Evolutionary conservation across 1,140 invertebrate genomes (phyloP).

Genomic region (Drosophila sturtevanti): DNA sequence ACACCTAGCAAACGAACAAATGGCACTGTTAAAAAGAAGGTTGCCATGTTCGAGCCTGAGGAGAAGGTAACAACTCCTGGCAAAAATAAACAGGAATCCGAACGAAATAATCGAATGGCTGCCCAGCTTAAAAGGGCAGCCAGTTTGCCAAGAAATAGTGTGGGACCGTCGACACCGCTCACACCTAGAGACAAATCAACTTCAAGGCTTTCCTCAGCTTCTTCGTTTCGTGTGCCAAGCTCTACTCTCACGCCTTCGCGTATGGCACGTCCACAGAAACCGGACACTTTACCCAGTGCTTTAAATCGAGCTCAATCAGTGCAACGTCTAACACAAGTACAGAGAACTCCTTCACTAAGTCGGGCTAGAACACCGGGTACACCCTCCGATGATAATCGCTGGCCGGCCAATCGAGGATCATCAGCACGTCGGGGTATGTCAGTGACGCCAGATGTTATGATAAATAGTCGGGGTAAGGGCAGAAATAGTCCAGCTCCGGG

Average conservation of each 20-base stretch:
- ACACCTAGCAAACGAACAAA: slow-evolving; percentile 44
- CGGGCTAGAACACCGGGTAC: slow-evolving; percentile 86
- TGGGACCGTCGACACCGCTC: slow-evolving; percentile 57
- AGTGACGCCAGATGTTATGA: slow-evolving; percentile 65
- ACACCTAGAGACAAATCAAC: slow-evolving; percentile 31
- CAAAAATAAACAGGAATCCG: slow-evolving; percentile 41
- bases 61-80: slow-evolving; percentile 63
- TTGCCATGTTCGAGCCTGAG: slow-evolving; percentile 72
- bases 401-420: slow-evolving; percentile 83
- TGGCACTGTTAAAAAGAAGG: slow-evolving; percentile 73
- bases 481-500: slow-evolving; percentile 76
- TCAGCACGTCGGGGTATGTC: slow-evolving; percentile 48
- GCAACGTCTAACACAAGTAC: slow-evolving; percentile 84
- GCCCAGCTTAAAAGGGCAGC: slow-evolving; percentile 83
- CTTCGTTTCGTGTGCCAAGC: slow-evolving; percentile 59
- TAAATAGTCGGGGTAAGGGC: slow-evolving; percentile 65
- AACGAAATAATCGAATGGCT: slow-evolving; percentile 58
- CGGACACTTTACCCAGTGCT: slow-evolving; percentile 75
- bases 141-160: slow-evolving; percentile 83
- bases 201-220: slow-evolving; percentile 44
- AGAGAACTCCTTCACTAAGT: slow-evolving; percentile 85
- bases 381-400: slow-evolving; percentile 88
- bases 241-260: slow-evolving; percentile 74
- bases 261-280: slow-evolving; percentile 84
- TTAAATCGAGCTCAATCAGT: slow-evolving; percentile 82